Evolutionary conservation across 1,140 invertebrate genomes (phyloP), one percentile per base, ranked within the genome.

Genomic region (Sycophaga agraensis): DNA sequence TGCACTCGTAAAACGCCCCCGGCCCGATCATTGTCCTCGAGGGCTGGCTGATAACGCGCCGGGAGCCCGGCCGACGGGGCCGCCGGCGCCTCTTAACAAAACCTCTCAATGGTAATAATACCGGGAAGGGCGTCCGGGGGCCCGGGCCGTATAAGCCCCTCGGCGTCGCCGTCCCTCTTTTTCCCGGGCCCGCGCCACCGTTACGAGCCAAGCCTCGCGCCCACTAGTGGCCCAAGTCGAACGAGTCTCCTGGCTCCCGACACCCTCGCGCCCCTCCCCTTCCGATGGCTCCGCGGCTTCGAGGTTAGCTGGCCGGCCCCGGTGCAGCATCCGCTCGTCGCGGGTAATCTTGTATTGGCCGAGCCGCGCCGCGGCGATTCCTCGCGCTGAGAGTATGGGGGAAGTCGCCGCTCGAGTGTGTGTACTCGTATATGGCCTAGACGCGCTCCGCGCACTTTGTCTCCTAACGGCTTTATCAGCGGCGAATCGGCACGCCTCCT

Each of bases 31-130:
- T n/a, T n/a, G n/a, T n/a, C n/a, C n/a, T n/a, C n/a, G 69, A 74
- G 72, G 70, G 70, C 70, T 75, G 72, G 66, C 68, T 69, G 45
- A n/a, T n/a, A n/a, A 68, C 67, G 66, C 64, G 69, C 64, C 69
- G 67, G 57, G 45, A 21, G 42, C 17, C 12, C 49, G 22, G 46
- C 26, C 16, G n/a, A 49, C 65, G 69, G 70, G 68, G 72, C 68
- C 71, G 72, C 70, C 11, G 46, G 1, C 21, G 56, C 73, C 73
- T 76, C 76, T 69, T 78, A 78, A n/a, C n/a, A n/a, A 78, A 78
- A 76, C 71, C 75, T 74, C 5, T 51, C 34, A 45, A 62, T 62
- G 37, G 11, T 55, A 62, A 56, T 55, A 62, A 59, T 69, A 69
- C 68, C 59, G 53, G 48, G 68, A 69, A 69, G 56, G 59, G 57